Percentiles rank a stretch among this genome's conserved stretches.
Conservation (phyloP, 2,888 invertebrate genomes). For the Lithophane socia region DNA sequence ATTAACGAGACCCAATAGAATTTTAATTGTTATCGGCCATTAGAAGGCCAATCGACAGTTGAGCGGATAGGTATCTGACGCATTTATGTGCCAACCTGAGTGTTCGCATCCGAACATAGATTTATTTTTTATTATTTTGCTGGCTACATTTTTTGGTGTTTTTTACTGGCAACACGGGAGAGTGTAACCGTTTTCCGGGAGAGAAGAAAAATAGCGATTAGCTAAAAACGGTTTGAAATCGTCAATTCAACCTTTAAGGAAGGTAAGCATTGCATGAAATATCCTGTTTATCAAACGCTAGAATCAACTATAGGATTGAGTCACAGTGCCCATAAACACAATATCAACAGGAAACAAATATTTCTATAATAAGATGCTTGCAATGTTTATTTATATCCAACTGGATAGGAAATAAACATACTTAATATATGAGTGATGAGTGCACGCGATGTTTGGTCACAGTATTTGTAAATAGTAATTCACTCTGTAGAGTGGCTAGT, state of each 20-base stretch:
- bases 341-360: constrained; percentile 47
- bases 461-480: constrained; percentile 10
- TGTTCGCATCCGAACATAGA: too few relatives aligned
- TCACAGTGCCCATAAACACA: constrained; percentile 30
- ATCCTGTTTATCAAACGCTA: too few relatives aligned
- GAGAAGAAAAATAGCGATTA: too few relatives aligned
- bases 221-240: background rate
- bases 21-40: too few relatives aligned
- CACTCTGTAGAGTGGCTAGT: background rate
- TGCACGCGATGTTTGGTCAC: background rate
- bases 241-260: background rate
- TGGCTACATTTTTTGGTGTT: too few relatives aligned
- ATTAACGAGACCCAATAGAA: too few relatives aligned
- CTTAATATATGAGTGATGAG: background rate
- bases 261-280: background rate
- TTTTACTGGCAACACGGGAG: too few relatives aligned
- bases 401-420: constrained; percentile 29
- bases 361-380: constrained; percentile 24
- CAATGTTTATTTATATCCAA: constrained; percentile 30
- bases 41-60: too few relatives aligned
- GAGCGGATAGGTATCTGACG: too few relatives aligned
- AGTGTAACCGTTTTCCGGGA: too few relatives aligned
- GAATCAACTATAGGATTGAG: constrained; percentile 13
- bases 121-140: too few relatives aligned
- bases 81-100: background rate